A percentile compares a stretch with the other conserved stretches of the same genome.
Evolutionary conservation across 2,797 vertebrate genomes (phyloP).

Genomic region (Poeciliopsis presidionis): DNA sequence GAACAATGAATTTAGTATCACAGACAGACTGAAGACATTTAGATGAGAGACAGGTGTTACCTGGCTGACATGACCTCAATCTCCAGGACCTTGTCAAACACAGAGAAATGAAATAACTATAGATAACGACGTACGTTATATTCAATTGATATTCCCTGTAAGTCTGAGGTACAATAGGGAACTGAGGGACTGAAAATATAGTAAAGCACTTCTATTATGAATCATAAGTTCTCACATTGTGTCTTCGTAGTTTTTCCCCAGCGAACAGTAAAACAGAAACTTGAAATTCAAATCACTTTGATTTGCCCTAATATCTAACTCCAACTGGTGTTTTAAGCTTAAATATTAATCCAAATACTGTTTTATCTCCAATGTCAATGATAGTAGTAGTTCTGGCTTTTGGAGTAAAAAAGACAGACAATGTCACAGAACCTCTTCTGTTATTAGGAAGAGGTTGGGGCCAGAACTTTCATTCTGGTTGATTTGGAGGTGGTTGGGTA

Average conservation of each 20-base stretch:
- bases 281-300: conserved; percentile 26
- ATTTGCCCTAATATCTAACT: conserved; percentile 17
- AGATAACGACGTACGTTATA: conserved; percentile 22
- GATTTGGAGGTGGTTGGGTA: neutral
- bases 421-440: neutral
- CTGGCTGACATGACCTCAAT: conserved; percentile 15
- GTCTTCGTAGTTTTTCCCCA: neutral
- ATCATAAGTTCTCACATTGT: neutral
- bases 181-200: conserved; percentile 8
- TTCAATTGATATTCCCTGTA: neutral
- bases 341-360: conserved; percentile 38
- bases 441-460: neutral
- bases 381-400: conserved; percentile 17
- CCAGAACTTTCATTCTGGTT: too few species aligned
- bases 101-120: conserved; percentile 2
- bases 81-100: neutral
- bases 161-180: neutral
- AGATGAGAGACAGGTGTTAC: conserved; percentile 57
- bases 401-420: conserved; percentile 19
- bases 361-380: conserved; percentile 32
- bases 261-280: conserved; percentile 1
- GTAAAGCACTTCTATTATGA: neutral
- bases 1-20: conserved; percentile 60
- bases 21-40: conserved; percentile 51
- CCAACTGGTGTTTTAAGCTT: conserved; percentile 10